Evolutionary conservation across 2,888 invertebrate genomes (phyloP), one percentile per base, ranked within the genome.

Genomic region (Drosophila meridionalis): DNA sequence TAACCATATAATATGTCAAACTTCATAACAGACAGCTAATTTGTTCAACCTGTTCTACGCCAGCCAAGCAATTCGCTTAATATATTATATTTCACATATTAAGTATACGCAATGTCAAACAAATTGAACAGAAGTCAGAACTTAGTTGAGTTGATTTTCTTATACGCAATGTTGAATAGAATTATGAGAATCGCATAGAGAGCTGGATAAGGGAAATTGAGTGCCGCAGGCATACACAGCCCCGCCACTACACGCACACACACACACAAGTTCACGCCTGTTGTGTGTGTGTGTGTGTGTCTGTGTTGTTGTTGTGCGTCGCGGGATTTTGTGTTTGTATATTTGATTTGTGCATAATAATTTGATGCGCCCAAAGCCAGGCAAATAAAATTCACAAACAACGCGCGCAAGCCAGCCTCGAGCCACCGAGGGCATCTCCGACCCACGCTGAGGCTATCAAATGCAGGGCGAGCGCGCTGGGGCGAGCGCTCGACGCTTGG

Each of bases 261-360:
- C 66, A 47, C 26, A 11, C 28, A 42, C 50, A 30, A 48, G 50
- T 59, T 71, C 45, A 47, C 52, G 57, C 64, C 67, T 50, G 28
- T 11, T 52, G 52, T 38, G 32, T 45, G 12, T 30, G 20, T 20
- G 34, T 48, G 48, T 57, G 61, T 45, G 56, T 61, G 55, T 53
- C 36, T 40, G 52, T 55, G 62, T 36, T 47, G 34, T 59, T 60
- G 60, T 47, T 47, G 62, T 57, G 80, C 55, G 72, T 61, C 64
- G 65, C 68, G 71, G 78, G 78, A 83, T 81, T 78, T 78, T 43
- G 69, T 89, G 60, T 72, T 78, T 80, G 66, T 78, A 68, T 83
- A 74, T 81, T 78, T 81, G 79, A 87, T 89, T 85, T 89, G 83
- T 82, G 85, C 86, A 89, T 84, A 89, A 89, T 82, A 87, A 87